Conservation (phyloP, 2,797 vertebrate species). For the Urocyon cinereoargenteus region DNA sequence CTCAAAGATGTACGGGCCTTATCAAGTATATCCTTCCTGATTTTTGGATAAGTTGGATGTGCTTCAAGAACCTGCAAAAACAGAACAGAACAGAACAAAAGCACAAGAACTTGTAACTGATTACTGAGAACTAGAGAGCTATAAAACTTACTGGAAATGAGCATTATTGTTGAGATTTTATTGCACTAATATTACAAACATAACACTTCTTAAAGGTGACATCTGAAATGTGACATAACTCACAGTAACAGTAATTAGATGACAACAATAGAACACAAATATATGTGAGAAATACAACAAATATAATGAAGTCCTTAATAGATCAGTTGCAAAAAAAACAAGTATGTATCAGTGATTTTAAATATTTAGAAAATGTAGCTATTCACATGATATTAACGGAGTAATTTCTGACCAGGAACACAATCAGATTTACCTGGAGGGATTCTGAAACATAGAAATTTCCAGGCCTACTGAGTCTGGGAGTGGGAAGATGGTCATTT, state of each 20-base stretch:
- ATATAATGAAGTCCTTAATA: slow-evolving; percentile 30
- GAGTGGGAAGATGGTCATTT: neutral
- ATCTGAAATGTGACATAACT: neutral
- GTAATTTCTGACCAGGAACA: neutral
- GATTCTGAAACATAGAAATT: slow-evolving; percentile 32
- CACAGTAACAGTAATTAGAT: neutral
- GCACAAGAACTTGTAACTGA: slow-evolving; percentile 18
- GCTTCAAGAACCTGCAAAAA: slow-evolving; percentile 93
- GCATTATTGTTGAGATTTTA: neutral
- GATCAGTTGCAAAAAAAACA: slow-evolving; percentile 44
- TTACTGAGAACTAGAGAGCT: neutral
- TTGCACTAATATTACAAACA: neutral
- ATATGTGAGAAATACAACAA: neutral
- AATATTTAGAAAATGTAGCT: neutral
- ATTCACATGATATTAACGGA: neutral
- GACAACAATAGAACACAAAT: neutral
- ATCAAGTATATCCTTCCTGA: slow-evolving; percentile 98
- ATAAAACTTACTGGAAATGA: neutral
- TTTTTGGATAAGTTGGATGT: slow-evolving; percentile 97
- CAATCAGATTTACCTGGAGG: neutral
- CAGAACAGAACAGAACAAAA: slow-evolving; percentile 53
- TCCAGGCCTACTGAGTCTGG: neutral
- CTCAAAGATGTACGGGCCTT: slow-evolving; percentile 94
- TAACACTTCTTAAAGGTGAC: neutral
- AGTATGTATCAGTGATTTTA: neutral